Conservation (phyloP, 2,797 vertebrate genomes). For the Notoglanidium macrostoma region DNA sequence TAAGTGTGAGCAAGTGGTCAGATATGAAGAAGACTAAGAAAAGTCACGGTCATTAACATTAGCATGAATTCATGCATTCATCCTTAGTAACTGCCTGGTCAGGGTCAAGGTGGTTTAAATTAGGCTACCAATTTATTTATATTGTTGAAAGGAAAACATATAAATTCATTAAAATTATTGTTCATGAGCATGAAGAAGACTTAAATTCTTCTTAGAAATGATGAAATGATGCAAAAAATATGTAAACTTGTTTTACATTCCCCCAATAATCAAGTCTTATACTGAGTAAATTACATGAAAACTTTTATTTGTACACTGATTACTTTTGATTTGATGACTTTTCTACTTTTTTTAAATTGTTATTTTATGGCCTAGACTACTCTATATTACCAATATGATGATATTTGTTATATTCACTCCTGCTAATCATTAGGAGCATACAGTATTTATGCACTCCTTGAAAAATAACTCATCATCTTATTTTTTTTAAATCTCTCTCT, state of each 20-base stretch:
- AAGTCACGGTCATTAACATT: neutral
- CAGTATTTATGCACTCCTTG: neutral
- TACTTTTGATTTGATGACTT: neutral
- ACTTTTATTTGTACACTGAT: neutral
- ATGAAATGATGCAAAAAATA: neutral
- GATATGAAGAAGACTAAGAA: neutral
- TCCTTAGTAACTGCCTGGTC: neutral
- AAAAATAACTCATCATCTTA: neutral
- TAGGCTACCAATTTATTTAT: neutral
- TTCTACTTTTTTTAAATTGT: neutral
- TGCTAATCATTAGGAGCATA: neutral
- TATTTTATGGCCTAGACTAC: neutral
- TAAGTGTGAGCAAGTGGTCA: neutral
- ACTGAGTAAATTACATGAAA: constrained; percentile 3
- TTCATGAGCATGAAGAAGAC: neutral
- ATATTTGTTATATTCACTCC: neutral
- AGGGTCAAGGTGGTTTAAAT: neutral
- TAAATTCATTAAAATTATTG: neutral
- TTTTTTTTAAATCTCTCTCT: neutral
- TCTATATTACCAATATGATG: neutral
- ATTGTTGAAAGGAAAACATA: neutral
- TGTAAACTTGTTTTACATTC: neutral
- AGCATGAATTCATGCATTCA: neutral
- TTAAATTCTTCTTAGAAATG: neutral
- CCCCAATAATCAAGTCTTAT: neutral